Percentiles rank a stretch among this genome's conserved stretches.
Evolutionary conservation across 1,140 invertebrate species (phyloP).

Genomic region (Zaprionus davidi): DNA sequence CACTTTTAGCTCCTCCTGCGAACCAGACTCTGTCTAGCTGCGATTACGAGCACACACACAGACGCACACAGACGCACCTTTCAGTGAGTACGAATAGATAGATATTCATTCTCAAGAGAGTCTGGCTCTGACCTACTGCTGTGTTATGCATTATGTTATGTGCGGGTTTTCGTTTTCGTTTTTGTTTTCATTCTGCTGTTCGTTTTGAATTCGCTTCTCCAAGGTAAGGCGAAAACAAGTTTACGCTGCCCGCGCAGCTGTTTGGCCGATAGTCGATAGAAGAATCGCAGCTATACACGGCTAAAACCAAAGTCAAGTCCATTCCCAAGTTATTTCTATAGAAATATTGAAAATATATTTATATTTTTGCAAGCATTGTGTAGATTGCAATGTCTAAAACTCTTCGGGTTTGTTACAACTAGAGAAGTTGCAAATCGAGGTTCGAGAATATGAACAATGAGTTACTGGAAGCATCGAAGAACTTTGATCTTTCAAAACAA

Average conservation of each 20-base stretch:
- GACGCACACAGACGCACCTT: background rate
- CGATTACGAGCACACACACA: background rate
- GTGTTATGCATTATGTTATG: slow-evolving; percentile 2
- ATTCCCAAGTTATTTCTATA: background rate
- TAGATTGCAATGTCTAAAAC: no score
- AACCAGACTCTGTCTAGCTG: background rate
- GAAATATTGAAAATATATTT: no score
- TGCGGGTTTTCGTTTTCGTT: background rate
- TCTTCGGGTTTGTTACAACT: no score
- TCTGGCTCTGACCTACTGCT: slow-evolving; percentile 8
- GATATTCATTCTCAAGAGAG: slow-evolving; percentile 6
- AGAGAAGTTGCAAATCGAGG: no score
- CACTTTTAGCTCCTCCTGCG: background rate
- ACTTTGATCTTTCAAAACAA: no score
- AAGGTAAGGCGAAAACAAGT: slow-evolving; percentile 7
- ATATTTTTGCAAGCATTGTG: no score
- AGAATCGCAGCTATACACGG: background rate
- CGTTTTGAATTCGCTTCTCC: background rate
- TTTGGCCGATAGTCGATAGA: background rate
- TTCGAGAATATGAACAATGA: no score
- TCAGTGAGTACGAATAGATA: background rate
- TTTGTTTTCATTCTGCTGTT: slow-evolving; percentile 3
- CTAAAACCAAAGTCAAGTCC: slow-evolving; percentile 2
- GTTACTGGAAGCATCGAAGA: no score
- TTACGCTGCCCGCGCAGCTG: background rate